Evolutionary conservation across 2,888 invertebrate species (phyloP), one percentile per base, ranked within the genome.

Genomic region (Sisyra terminalis): DNA sequence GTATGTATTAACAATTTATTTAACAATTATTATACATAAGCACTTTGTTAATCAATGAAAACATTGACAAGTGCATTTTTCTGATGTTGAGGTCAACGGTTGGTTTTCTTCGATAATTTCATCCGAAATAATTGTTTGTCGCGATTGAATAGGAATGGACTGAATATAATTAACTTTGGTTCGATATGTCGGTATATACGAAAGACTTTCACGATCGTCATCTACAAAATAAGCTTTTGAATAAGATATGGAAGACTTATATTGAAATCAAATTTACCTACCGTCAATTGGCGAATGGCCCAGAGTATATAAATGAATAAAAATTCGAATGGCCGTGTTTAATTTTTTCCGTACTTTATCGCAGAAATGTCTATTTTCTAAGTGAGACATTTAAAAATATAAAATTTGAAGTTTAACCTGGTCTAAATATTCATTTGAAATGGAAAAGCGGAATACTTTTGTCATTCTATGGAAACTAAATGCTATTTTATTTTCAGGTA

Each of bases 401-500:
- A 11, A n/a, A 10, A 3, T 7, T 18, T 18, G n/a, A 15, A 15
- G n/a, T 13, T 15, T 35, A 35, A n/a, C n/a, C n/a, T n/a, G n/a
- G n/a, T n/a, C n/a, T n/a, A n/a, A n/a, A n/a, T n/a, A n/a, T n/a
- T n/a, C n/a, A n/a, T n/a, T n/a, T n/a, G n/a, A n/a, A n/a, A n/a
- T n/a, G n/a, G n/a, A n/a, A n/a, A n/a, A n/a, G n/a, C n/a, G n/a
- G 13, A 29, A 29, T 39, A 8, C 10, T 18, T 9, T 18, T 17
- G 10, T 38, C n/a, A 16, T 10, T 16, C 15, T 36, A 13, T 32
- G 13, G 13, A 4, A 32, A 32, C 24, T 24, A 24, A 42, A 10
- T 36, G 14, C 14, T 29, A 31, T 50, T 51, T 37, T 37, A 15
- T 50, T 54, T 52, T 16, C 57, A 78, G 79, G 75, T 82, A 40